Evolutionary conservation across 2,113 vertebrate species (phyloP).

Genomic region (Diadophis punctatus): DNA sequence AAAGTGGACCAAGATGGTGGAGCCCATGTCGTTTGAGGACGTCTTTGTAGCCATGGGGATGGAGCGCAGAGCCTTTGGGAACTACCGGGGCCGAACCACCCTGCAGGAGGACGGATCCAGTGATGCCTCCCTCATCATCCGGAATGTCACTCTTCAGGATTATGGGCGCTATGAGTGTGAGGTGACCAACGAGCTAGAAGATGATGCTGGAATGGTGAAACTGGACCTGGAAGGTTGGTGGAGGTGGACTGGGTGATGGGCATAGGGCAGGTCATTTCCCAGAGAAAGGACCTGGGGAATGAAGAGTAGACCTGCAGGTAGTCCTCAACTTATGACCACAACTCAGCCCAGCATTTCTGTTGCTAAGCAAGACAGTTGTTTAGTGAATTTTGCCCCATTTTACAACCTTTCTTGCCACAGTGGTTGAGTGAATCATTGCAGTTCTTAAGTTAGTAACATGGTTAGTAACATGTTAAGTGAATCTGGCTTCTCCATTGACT

Average conservation of each 20-base stretch:
- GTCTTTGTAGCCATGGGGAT: constrained; percentile 89
- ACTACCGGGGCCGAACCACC: constrained; percentile 80
- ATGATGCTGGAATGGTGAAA: constrained; percentile 89
- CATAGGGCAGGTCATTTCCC: too few species aligned
- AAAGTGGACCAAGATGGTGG: constrained; percentile 93
- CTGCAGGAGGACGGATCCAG: constrained; percentile 78
- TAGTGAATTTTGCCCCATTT: too few species aligned
- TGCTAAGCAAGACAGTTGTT: too few species aligned
- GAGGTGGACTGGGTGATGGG: not conserved
- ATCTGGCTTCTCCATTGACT: not conserved
- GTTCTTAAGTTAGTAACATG: too few species aligned
- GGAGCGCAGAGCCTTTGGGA: constrained; percentile 79
- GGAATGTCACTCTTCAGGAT: constrained; percentile 90
- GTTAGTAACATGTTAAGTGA: too few species aligned
- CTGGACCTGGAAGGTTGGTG: constrained; percentile 87
- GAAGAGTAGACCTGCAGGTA: not conserved
- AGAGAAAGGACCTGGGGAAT: not conserved
- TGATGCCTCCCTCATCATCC: constrained; percentile 88
- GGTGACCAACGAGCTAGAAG: constrained; percentile 92
- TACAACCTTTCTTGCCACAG: too few species aligned
- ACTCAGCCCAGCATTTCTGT: too few species aligned
- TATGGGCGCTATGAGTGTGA: constrained; percentile 95
- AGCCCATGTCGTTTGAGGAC: constrained; percentile 81
- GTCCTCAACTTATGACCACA: too few species aligned
- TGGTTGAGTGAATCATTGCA: too few species aligned